Evolutionary conservation across 2,797 vertebrate species (phyloP).

Genomic region (Mionectes olivaceus): DNA sequence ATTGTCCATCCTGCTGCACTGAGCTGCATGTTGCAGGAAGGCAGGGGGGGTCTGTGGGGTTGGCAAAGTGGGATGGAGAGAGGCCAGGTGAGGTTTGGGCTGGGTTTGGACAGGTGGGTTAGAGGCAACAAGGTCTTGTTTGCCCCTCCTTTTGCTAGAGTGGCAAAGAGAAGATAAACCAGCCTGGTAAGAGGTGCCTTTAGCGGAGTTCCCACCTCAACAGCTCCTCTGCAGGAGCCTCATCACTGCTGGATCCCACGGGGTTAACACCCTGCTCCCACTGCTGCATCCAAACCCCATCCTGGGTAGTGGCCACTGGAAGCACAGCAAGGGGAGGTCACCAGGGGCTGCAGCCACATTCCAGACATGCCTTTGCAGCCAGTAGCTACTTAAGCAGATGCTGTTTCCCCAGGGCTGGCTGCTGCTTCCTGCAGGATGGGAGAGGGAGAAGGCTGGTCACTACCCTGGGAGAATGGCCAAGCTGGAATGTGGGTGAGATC

Average conservation of each 20-base stretch:
- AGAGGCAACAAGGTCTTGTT: background rate
- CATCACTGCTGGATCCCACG: background rate
- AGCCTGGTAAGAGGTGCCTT: background rate
- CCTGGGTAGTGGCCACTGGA: background rate
- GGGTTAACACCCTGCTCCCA: background rate
- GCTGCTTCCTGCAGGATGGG: background rate
- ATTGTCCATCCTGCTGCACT: background rate
- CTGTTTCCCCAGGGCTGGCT: background rate
- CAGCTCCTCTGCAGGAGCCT: background rate
- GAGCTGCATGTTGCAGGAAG: background rate
- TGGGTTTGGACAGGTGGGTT: background rate
- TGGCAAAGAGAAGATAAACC: background rate
- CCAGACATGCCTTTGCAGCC: constrained; percentile 29
- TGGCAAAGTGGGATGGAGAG: fast-evolving
- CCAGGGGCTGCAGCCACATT: constrained; percentile 45
- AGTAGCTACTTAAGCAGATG: constrained; percentile 35
- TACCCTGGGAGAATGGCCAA: background rate
- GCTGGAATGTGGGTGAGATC: constrained; percentile 72
- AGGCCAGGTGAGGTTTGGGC: background rate
- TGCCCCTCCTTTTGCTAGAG: background rate
- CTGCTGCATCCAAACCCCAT: background rate
- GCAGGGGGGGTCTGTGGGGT: too few relatives aligned
- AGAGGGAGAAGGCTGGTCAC: background rate
- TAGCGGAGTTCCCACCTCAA: background rate
- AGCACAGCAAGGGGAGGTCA: background rate